These are phyloP conservation scores for Oenanthe melanoleuca DNA, from an alignment of 2,113 vertebrate species.

Conservation along the genomic window DNA sequence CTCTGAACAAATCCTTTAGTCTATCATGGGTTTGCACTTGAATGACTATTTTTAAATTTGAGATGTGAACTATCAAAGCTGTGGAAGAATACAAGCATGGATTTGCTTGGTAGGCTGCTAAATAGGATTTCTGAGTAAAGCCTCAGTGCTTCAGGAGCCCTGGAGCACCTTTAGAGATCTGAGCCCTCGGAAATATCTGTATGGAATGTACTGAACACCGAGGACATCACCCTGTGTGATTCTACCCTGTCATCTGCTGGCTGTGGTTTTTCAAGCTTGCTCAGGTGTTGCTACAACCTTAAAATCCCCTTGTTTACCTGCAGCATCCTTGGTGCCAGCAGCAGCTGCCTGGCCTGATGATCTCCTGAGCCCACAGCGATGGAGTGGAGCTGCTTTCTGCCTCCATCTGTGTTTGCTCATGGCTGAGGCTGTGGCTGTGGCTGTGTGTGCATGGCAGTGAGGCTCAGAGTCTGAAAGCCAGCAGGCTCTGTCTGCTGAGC, in stretches of 20 bases:
- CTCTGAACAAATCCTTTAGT: neutral
- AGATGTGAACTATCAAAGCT: neutral
- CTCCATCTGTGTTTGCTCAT: neutral
- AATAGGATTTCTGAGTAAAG: neutral
- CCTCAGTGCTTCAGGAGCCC: neutral
- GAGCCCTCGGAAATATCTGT: neutral
- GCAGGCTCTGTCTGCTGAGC: conserved; percentile 15
- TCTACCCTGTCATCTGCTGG: neutral
- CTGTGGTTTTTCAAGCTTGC: neutral
- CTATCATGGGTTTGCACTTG: neutral
- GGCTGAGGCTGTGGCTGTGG: neutral
- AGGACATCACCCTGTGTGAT: neutral
- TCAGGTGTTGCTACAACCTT: neutral
- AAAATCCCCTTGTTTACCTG: neutral
- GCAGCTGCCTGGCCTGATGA: neutral
- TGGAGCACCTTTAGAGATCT: neutral
- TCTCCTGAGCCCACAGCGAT: neutral
- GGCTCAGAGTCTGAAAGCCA: neutral
- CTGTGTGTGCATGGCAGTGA: neutral
- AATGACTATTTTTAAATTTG: neutral
- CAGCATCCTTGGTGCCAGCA: neutral
- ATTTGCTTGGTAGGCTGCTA: neutral
- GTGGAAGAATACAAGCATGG: neutral
- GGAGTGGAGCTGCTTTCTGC: neutral
- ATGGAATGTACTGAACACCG: neutral